Evolutionary conservation across 2,113 vertebrate species (phyloP).

Genomic region (Symphodus melops): DNA sequence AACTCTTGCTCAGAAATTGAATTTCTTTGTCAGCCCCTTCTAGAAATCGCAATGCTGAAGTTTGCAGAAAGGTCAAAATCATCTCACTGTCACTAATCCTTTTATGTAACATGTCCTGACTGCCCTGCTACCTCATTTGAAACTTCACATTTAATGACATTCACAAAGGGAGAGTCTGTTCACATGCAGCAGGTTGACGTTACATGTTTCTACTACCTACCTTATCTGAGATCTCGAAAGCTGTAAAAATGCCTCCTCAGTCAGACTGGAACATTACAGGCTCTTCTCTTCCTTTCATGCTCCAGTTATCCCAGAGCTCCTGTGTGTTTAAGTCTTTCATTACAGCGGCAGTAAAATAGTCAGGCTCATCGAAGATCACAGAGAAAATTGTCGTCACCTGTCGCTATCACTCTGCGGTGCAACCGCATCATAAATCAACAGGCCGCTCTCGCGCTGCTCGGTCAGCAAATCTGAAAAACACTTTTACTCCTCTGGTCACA

Average conservation of each 20-base stretch:
- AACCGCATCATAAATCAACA: constrained; percentile 47
- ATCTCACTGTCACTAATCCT: constrained; percentile 4
- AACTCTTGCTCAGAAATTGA: constrained; percentile 27
- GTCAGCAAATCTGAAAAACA: constrained; percentile 24
- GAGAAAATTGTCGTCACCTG: constrained; percentile 70
- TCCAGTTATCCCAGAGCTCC: constrained; percentile 46
- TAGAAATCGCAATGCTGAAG: constrained; percentile 3
- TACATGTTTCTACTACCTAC: constrained; percentile 1
- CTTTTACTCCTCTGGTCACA: neutral
- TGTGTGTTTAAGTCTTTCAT: constrained; percentile 67
- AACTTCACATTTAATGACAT: neutral
- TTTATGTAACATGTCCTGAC: neutral
- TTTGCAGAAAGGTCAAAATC: constrained; percentile 26
- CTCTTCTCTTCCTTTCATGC: constrained; percentile 56
- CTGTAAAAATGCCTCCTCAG: constrained; percentile 31
- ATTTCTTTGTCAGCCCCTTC: constrained; percentile 9
- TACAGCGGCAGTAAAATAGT: constrained; percentile 70
- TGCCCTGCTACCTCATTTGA: neutral
- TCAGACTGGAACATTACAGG: constrained; percentile 16
- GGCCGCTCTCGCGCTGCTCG: constrained; percentile 2
- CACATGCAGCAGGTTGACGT: neutral
- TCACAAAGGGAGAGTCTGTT: neutral
- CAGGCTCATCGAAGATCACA: constrained; percentile 65
- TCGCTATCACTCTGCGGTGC: constrained; percentile 44
- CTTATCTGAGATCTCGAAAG: constrained; percentile 19